Base-by-base conservation (phyloP, 1,140 invertebrate genomes). In the Acyrthosiphon pisum region DNA sequence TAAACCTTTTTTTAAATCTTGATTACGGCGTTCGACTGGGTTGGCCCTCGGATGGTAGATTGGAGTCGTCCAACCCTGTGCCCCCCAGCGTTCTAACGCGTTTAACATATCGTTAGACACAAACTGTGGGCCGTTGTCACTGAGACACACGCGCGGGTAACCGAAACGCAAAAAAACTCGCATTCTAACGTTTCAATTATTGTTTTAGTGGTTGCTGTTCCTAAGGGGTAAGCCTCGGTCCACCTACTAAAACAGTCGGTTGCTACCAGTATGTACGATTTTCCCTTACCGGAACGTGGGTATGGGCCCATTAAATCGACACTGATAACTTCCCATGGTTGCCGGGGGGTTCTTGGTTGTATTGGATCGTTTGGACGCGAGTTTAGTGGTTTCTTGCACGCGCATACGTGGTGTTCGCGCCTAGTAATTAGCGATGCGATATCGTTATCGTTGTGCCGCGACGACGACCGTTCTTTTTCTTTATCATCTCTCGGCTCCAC, bases 151-250 rank as follows among this genome's bases (percentile, higher is more conserved):
- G 35, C 35, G 53, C 4, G 88, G 50, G 35, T 90, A 90, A 9
- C 53, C 88, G 35, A 90, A 90, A 41, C 88, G 50, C 26, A 90
- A 20, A 90, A 90, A 30, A 56, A 90, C 11, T 90, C 88, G 6
- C 88, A 53, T 41, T 90, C 88, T 11, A 90, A 1, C 3, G 53
- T 60, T 60, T 90, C 35, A 0, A 4, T 60, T 4, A 90, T 60
- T 20, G 23, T 60, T 41, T 90, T 90, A 0, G 53, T 6, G 23
- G 35, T 60, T 0, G 88, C 88, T 11, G 35, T 26, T 6, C 50
- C 22, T 23, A 60, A 7, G 1, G 53, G 22, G 30, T 90, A 60
- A 6, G 88, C 88, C 11, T 90, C 53, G 20, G n/a, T 50, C 22
- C 88, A 56, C 35, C 88, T 56, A 44, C 88, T 90, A 56, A 56